Evolutionary conservation across 2,888 invertebrate genomes (phyloP), one percentile per base, ranked within the genome.

Genomic region (Drosophila yooni): DNA sequence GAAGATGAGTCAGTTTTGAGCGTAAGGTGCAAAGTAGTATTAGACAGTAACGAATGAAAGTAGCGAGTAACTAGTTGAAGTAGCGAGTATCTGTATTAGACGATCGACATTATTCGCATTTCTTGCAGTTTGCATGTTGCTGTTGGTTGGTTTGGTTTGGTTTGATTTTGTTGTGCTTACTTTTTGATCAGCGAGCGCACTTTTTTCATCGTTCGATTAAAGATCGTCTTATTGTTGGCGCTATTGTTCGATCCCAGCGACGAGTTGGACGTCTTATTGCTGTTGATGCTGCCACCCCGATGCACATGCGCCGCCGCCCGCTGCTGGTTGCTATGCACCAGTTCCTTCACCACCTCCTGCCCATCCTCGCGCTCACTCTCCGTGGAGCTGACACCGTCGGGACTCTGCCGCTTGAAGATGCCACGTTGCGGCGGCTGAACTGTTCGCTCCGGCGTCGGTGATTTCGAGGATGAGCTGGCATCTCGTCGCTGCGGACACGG

Each of bases 191-290:
- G 94, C 94, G 96, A 96, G 94, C 96, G 95, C 93, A 96, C 96
- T 95, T 96, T 96, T 94, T 96, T 96, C 86, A 96, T 96, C 93
- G 96, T 96, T 93, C 96, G 94, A 94, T 97, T 97, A 95, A 97
- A 96, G 93, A 97, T 97, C 93, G 97, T 97, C 92, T 95, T 84
- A 64, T 84, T 95, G 82, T 82, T 88, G 58, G 90, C 86, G 96
- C 90, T 95, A 94, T 92, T 96, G 96, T 77, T 89, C 61, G 88
- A 82, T 74, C 89, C 90, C 66, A 90, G 79, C 54, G 89, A 89
- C 46, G 90, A 84, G 38, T 83, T 83, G 64, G 89, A 89, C 52
- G 90, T 84, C 70, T 89, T 89, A 74, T 78, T 89, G 81, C 82
- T 88, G 61, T 83, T 83, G 67, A 81, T 74, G 54, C 83, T 89